These are phyloP conservation scores for Phrynosoma blainvillii DNA, from an alignment of 2,113 vertebrate genomes.

Conservation along the genomic window DNA sequence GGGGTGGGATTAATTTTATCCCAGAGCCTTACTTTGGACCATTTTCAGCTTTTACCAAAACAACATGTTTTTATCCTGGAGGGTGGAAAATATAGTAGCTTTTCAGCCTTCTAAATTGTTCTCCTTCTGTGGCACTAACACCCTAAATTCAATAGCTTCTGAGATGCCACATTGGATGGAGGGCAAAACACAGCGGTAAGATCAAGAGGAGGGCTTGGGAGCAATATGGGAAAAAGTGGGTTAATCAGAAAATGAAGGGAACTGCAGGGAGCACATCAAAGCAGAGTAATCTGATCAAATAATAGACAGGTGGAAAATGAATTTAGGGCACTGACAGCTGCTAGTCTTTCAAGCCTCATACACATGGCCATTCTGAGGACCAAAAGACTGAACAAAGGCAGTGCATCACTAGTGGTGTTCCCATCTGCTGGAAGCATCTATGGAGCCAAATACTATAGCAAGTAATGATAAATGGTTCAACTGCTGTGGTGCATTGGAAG, in stretches of 20 bases:
- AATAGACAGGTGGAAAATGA: constrained; percentile 39
- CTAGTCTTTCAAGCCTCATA: background rate
- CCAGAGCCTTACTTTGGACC: constrained; percentile 41
- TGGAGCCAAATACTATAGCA: background rate
- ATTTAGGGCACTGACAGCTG: background rate
- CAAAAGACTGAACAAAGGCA: background rate
- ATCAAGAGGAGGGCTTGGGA: constrained; percentile 39
- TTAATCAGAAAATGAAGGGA: constrained; percentile 60
- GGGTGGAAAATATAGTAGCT: constrained; percentile 43
- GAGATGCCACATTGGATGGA: constrained; percentile 53
- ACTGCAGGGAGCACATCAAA: constrained; percentile 38
- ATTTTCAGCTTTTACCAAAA: constrained; percentile 60
- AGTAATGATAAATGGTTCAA: background rate
- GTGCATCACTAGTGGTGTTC: background rate
- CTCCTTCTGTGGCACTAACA: constrained; percentile 43
- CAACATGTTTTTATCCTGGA: constrained; percentile 60
- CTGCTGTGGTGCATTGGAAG: background rate
- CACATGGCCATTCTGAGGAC: background rate
- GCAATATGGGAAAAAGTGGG: constrained; percentile 38
- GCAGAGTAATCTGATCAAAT: constrained; percentile 34
- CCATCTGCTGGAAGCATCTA: background rate
- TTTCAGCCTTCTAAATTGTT: constrained; percentile 49
- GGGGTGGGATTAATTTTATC: constrained; percentile 62
- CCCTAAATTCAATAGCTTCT: constrained; percentile 56
- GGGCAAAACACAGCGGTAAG: constrained; percentile 61